These are phyloP conservation scores for Arge pagana DNA, from an alignment of 2,888 invertebrate species.

Conservation along the genomic window DNA sequence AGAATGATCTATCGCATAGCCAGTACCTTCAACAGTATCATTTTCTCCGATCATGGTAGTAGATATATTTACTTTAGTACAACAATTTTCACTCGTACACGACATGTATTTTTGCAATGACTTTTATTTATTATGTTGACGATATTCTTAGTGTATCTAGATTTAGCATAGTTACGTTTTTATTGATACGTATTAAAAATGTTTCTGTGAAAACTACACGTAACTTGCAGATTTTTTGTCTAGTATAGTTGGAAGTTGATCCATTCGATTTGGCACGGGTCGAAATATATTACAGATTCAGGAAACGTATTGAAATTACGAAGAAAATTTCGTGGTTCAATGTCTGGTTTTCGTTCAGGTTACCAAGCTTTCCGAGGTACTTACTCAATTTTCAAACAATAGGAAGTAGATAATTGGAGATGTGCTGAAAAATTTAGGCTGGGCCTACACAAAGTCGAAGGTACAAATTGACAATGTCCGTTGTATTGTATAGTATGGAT, in stretches of 20 bases:
- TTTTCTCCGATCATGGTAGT: constrained; percentile 13
- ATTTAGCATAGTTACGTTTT: neutral
- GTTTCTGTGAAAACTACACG: neutral
- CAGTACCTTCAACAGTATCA: constrained; percentile 17
- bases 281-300: too few relatives aligned
- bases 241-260: neutral
- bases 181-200: neutral
- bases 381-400: neutral
- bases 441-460: constrained; percentile 48
- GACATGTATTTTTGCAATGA: constrained; percentile 30
- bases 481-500: constrained; percentile 47
- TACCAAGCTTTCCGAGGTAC: constrained; percentile 3
- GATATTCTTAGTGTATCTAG: constrained; percentile 13
- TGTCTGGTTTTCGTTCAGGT: neutral
- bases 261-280: neutral
- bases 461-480: constrained; percentile 47
- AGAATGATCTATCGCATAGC: constrained; percentile 12
- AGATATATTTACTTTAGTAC: constrained; percentile 5
- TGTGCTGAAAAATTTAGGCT: constrained; percentile 41
- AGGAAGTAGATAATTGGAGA: neutral
- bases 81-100: constrained; percentile 6
- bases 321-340: neutral
- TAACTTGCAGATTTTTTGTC: neutral
- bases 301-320: neutral
- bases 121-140: constrained; percentile 44